Evolutionary conservation across 2,113 vertebrate genomes (phyloP).

Genomic region (Gymnogyps californianus): DNA sequence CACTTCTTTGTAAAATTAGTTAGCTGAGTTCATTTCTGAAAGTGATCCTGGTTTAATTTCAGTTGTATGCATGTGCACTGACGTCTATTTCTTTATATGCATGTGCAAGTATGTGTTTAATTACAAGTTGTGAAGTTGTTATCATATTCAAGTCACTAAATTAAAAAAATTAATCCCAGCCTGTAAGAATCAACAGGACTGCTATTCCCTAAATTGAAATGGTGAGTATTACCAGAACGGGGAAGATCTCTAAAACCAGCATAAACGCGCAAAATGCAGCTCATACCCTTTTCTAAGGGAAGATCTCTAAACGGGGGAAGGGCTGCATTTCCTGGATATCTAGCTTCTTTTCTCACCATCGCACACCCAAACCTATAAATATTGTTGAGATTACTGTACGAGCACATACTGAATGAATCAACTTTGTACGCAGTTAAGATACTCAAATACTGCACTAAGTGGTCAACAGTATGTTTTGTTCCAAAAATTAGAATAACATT

Average conservation of each 20-base stretch:
- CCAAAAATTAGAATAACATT: background rate
- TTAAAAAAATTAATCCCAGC: conserved; percentile 5
- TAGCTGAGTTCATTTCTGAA: background rate
- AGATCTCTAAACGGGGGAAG: background rate
- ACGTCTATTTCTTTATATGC: background rate
- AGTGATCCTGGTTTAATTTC: conserved; percentile 1
- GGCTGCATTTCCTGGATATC: background rate
- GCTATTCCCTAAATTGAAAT: background rate
- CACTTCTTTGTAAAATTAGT: background rate
- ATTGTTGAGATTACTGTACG: background rate
- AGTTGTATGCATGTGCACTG: background rate
- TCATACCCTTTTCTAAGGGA: background rate
- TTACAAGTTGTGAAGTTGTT: conserved; percentile 64
- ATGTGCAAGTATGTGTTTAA: background rate
- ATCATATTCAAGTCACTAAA: conserved; percentile 34
- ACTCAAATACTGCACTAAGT: background rate
- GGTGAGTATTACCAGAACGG: background rate
- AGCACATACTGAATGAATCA: background rate
- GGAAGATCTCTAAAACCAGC: background rate
- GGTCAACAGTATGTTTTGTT: background rate
- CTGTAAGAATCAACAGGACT: background rate
- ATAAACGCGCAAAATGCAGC: background rate
- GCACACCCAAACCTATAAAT: background rate
- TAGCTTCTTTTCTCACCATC: background rate
- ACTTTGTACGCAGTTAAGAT: background rate